phyloP scores from a whole-genome alignment of 2,113 vertebrate species.

The Diglossa brunneiventris region DNA sequence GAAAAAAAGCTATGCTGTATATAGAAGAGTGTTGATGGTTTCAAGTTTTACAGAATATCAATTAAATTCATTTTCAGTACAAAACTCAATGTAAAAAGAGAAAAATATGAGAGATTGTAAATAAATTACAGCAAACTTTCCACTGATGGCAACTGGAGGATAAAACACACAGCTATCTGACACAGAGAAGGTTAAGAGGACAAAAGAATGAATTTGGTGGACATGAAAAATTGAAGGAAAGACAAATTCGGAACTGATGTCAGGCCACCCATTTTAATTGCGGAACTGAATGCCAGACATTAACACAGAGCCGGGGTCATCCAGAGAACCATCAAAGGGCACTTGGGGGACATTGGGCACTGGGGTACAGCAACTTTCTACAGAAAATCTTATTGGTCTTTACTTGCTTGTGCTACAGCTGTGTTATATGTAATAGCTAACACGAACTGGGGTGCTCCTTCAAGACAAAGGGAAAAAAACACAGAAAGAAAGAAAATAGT shows the following conservation, averaged over 20 bases:
- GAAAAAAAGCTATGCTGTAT: neutral
- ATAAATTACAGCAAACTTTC: neutral
- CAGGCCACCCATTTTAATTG: constrained; percentile 60
- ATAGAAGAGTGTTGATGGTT: neutral
- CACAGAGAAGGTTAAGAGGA: constrained; percentile 34
- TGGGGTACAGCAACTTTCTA: neutral
- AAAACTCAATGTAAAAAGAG: neutral
- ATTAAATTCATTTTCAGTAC: neutral
- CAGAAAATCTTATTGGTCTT: neutral
- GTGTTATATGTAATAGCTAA: neutral
- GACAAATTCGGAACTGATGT: constrained; percentile 64
- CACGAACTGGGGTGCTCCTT: neutral
- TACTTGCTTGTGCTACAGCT: neutral
- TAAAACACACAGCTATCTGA: neutral
- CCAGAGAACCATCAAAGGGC: constrained; percentile 27
- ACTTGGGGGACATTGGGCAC: constrained; percentile 1
- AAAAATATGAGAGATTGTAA: neutral
- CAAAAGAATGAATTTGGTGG: constrained; percentile 38
- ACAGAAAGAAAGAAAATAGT: neutral
- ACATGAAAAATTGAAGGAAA: constrained; percentile 62
- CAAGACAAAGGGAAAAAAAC: no score
- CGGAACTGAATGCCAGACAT: constrained; percentile 54
- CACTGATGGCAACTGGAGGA: neutral
- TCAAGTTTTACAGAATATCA: neutral
- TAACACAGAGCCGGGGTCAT: neutral